These are phyloP conservation scores for Tipula unca DNA, from an alignment of 2,888 invertebrate genomes.

Conservation along the genomic window DNA sequence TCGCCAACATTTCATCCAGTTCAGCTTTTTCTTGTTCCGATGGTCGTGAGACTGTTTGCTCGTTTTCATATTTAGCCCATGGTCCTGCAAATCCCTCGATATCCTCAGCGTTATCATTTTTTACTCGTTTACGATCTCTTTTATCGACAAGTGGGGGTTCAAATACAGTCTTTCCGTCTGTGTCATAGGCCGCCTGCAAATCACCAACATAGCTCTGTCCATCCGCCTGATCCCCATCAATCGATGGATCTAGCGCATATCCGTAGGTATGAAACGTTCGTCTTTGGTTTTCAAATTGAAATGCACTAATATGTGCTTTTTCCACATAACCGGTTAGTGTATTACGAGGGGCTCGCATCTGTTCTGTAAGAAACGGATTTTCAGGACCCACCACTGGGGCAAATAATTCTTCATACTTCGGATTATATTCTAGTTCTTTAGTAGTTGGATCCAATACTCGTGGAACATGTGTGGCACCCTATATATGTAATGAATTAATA, in stretches of 20 bases:
- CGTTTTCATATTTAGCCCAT: slow-evolving; percentile 93
- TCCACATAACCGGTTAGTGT: slow-evolving; percentile 92
- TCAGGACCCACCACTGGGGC: slow-evolving; percentile 86
- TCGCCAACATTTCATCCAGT: slow-evolving; percentile 87
- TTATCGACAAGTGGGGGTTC: slow-evolving; percentile 52
- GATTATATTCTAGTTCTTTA: slow-evolving; percentile 82
- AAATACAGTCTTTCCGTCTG: slow-evolving; percentile 81
- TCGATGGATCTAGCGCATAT: slow-evolving; percentile 90
- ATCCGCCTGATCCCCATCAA: slow-evolving; percentile 48
- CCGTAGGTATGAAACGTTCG: slow-evolving; percentile 91
- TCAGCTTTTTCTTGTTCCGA: slow-evolving; percentile 90
- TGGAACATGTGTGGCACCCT: slow-evolving; percentile 64
- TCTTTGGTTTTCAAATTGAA: slow-evolving; percentile 95
- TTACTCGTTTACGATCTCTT: slow-evolving; percentile 65
- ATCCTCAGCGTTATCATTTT: slow-evolving; percentile 85
- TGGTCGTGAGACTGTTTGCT: slow-evolving; percentile 80
- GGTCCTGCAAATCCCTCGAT: slow-evolving; percentile 94
- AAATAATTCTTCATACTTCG: slow-evolving; percentile 90
- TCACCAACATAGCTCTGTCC: slow-evolving; percentile 49
- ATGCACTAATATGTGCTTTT: slow-evolving; percentile 89
- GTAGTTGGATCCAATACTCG: slow-evolving; percentile 67
- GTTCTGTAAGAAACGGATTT: slow-evolving; percentile 88
- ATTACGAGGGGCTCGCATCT: slow-evolving; percentile 80
- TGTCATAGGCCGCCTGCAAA: slow-evolving; percentile 59
- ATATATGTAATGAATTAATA: slow-evolving; percentile 30